These are phyloP conservation scores for Ophioninae sp. DNA, from an alignment of 2,888 invertebrate species.

Conservation along the genomic window DNA sequence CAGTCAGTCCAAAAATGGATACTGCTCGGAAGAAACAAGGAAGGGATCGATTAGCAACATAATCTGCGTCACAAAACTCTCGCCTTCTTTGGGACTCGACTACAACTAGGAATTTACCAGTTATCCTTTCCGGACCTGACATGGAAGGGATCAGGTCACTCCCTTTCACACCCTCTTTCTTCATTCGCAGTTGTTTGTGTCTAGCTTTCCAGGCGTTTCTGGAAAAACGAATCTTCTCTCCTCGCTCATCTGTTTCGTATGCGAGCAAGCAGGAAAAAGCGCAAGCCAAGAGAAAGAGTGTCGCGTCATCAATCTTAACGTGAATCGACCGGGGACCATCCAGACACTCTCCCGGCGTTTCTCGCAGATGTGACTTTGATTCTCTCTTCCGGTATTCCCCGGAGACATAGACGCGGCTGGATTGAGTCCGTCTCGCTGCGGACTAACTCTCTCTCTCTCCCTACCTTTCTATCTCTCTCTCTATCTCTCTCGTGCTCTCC, in stretches of 20 bases:
- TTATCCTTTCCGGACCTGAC: conserved; percentile 60
- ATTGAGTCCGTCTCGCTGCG: conserved; percentile 74
- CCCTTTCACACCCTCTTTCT: conserved; percentile 25
- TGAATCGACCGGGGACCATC: conserved; percentile 72
- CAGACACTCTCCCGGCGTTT: conserved; percentile 72
- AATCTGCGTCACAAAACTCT: conserved; percentile 65
- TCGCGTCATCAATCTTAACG: conserved; percentile 78
- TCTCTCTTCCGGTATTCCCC: conserved; percentile 75
- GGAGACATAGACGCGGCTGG: conserved; percentile 74
- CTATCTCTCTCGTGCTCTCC: background rate
- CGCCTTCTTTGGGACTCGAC: conserved; percentile 64
- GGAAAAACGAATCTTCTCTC: conserved; percentile 30
- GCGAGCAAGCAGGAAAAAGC: conserved; percentile 58
- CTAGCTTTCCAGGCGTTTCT: conserved; percentile 36
- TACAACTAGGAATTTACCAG: conserved; percentile 54
- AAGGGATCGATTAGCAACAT: conserved; percentile 30
- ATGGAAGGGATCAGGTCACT: conserved; percentile 65
- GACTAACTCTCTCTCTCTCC: background rate
- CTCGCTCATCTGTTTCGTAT: conserved; percentile 50
- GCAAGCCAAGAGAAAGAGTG: conserved; percentile 58
- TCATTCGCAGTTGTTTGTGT: conserved; percentile 43
- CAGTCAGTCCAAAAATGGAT: background rate
- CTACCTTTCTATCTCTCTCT: too few relatives aligned
- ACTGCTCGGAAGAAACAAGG: background rate
- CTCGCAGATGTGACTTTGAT: conserved; percentile 81